phyloP scores from a whole-genome alignment of 2,113 vertebrate genomes.

The Opisthocomus hoazin region DNA sequence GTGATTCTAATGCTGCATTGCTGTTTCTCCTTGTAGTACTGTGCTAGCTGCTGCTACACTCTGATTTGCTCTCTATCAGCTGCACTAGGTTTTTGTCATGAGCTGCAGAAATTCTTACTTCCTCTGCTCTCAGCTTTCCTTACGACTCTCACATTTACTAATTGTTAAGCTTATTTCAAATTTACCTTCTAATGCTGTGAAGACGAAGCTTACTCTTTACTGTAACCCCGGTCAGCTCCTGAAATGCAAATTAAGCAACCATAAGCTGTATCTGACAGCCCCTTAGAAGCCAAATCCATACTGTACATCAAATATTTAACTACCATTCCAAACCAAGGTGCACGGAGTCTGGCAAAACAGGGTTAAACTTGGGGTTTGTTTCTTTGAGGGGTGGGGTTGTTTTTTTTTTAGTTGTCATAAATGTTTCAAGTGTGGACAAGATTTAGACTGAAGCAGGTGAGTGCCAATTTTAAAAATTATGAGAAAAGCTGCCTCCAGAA shows the following conservation, averaged over 20 bases:
- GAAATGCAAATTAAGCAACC: background rate
- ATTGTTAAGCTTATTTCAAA: constrained; percentile 28
- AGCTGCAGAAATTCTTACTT: constrained; percentile 77
- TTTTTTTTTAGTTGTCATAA: constrained; percentile 57
- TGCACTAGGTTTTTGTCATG: constrained; percentile 68
- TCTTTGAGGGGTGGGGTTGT: background rate
- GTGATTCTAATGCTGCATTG: constrained; percentile 77
- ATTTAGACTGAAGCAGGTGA: constrained; percentile 62
- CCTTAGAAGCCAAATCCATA: background rate
- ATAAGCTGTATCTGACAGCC: background rate
- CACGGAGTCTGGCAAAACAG: constrained; percentile 38
- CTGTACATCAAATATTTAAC: constrained; percentile 10
- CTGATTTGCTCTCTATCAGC: constrained; percentile 73
- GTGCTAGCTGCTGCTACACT: constrained; percentile 62
- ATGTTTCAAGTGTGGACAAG: constrained; percentile 48
- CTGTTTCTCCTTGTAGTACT: constrained; percentile 70
- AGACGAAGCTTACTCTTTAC: constrained; percentile 19
- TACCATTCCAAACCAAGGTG: background rate
- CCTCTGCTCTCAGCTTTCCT: constrained; percentile 31
- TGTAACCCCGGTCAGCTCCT: background rate
- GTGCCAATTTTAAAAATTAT: constrained; percentile 30
- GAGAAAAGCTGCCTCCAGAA: constrained; percentile 66
- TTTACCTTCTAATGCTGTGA: background rate
- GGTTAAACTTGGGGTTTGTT: constrained; percentile 70
- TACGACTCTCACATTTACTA: constrained; percentile 71